Evolutionary conservation across 2,888 invertebrate genomes (phyloP), one percentile per base, ranked within the genome.

Genomic region (Panopea generosa): DNA sequence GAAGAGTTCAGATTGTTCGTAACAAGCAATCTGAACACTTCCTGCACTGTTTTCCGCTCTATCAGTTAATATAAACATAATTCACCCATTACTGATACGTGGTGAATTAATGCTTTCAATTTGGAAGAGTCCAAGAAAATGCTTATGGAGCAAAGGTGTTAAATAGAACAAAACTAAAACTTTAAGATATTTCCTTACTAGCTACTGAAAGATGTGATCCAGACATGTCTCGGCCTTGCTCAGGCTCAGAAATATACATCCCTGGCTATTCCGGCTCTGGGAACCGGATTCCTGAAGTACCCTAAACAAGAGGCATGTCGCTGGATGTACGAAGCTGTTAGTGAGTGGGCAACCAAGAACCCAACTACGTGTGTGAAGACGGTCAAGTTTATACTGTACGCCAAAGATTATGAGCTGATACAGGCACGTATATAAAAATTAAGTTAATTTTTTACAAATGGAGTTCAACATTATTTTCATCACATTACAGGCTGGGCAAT

Each of bases 211-310:
- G 56, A 65, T 3, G 63, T 65, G 4, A 47, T 75, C 2, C 40
- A 63, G n/a, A 40, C 56, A 9, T 22, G 53, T 33, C 26, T 80
- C 22, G 16, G 26, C 18, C 29, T 57, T 16, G 72, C 69, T 14
- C 50, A 72, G 2, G 4, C 29, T 16, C 60, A 72, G 40, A 27
- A 61, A 2, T 55, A 29, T 16, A 55, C 45, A 29, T 70, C 73
- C 2, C n/a, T 80, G n/a, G 80, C 80, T 9, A 63, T 73, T 18
- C 76, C 76, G n/a, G 80, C 80, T 0, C 55, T 80, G 24, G 80
- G 80, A 29, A 70, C 70, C 18, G 80, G 80, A 1, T 67, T 65
- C 47, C 56, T 80, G 20, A 69, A 67, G 14, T 80, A 80, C 33
- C 73, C 73, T 16, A 53, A 49, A 18, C 27, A 55, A 2, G 29